These are phyloP conservation scores for Mythimna ferrago DNA, from an alignment of 2,888 invertebrate genomes.

Conservation along the genomic window DNA sequence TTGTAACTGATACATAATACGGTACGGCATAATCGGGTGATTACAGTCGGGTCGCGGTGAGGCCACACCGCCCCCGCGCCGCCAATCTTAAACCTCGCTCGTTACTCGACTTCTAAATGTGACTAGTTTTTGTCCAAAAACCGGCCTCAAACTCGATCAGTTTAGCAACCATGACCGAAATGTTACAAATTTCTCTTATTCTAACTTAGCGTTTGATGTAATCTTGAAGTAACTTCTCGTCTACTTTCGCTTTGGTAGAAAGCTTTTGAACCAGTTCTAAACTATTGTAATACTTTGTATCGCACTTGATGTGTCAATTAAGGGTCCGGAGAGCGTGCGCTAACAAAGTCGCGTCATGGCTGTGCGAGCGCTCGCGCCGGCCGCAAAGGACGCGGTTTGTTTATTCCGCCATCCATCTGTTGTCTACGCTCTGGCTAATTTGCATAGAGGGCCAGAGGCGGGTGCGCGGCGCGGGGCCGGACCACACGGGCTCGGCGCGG, in stretches of 20 bases:
- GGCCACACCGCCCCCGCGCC: constrained; percentile 28
- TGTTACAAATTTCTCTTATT: constrained; percentile 63
- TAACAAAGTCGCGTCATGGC: constrained; percentile 60
- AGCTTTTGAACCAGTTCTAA: constrained; percentile 28
- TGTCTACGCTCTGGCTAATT: constrained; percentile 90
- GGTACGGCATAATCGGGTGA: constrained; percentile 60
- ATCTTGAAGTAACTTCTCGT: constrained; percentile 24
- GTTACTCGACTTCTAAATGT: constrained; percentile 63
- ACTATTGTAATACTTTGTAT: constrained; percentile 16
- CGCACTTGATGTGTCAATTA: constrained; percentile 52
- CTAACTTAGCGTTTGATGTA: constrained; percentile 40
- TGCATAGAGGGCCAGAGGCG: constrained; percentile 87
- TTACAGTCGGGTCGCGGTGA: constrained; percentile 46
- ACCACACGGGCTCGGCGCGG: constrained; percentile 91
- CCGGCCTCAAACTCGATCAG: constrained; percentile 68
- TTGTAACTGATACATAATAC: constrained; percentile 67
- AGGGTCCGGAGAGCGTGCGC: constrained; percentile 39
- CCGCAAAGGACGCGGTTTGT: constrained; percentile 88
- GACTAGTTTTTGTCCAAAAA: constrained; percentile 73
- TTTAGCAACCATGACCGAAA: constrained; percentile 76
- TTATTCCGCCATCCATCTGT: constrained; percentile 91
- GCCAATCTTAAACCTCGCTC: constrained; percentile 44
- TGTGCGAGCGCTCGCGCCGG: constrained; percentile 62
- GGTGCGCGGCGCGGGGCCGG: constrained; percentile 81
- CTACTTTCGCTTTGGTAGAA: constrained; percentile 40